phyloP scores from a whole-genome alignment of 2,797 vertebrate genomes.

The Aphelocoma californica region DNA sequence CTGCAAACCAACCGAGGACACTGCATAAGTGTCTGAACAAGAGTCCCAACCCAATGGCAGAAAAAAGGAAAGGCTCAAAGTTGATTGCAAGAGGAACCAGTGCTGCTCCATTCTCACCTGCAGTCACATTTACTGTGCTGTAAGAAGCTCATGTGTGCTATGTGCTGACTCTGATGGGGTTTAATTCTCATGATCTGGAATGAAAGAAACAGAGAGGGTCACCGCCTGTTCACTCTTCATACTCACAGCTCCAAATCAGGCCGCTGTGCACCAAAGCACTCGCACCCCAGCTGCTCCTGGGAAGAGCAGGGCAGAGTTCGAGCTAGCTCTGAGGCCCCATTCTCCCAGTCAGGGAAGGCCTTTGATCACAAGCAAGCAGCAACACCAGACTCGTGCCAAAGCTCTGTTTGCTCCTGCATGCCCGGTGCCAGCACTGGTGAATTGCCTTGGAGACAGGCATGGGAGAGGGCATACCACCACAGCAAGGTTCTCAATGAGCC shows the following conservation, averaged over 20 bases:
- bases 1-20: neutral
- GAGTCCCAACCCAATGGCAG: conserved; percentile 14
- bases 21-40: neutral
- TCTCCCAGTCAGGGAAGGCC: conserved; percentile 7
- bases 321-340: neutral
- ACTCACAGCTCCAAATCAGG: conserved; percentile 53
- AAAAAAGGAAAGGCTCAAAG: conserved; percentile 8
- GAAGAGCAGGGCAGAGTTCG: conserved; percentile 7
- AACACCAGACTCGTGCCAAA: conserved; percentile 18
- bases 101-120: conserved; percentile 85
- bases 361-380: conserved; percentile 32
- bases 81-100: conserved; percentile 27
- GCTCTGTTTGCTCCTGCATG: conserved; percentile 17
- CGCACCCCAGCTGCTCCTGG: conserved; percentile 7
- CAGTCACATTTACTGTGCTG: conserved; percentile 97
- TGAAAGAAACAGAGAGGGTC: conserved; percentile 66
- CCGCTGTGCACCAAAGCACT: neutral
- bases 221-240: conserved; percentile 16
- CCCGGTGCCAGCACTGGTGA: neutral
- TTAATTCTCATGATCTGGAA: conserved; percentile 93
- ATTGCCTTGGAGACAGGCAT: neutral
- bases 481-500: neutral
- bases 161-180: conserved; percentile 84
- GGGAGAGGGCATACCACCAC: neutral
- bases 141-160: conserved; percentile 93